A percentile compares a stretch with the other conserved stretches of the same genome.
Conservation (phyloP, 2,797 vertebrate species). For the Ambastaia sidthimunki region DNA sequence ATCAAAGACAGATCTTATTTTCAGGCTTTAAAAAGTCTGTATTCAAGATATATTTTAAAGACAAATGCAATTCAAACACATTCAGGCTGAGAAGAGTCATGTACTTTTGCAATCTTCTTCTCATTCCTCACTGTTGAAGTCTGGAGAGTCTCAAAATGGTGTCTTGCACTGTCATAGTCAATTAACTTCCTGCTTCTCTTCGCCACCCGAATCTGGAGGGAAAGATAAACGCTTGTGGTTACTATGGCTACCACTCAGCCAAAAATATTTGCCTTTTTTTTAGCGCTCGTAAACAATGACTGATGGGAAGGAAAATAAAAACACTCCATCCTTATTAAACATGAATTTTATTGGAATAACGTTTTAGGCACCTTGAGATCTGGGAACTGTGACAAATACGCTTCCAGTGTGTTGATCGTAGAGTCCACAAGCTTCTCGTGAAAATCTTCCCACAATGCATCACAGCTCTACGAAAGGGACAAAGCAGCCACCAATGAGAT, state of each 20-base stretch:
- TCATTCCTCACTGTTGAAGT: constrained; percentile 89
- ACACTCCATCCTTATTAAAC: background rate
- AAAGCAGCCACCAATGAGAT: constrained; percentile 1
- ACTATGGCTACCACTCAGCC: constrained; percentile 23
- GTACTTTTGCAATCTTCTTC: constrained; percentile 90
- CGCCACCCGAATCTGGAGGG: constrained; percentile 88
- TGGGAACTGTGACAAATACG: constrained; percentile 92
- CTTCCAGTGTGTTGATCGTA: constrained; percentile 89
- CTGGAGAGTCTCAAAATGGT: constrained; percentile 94
- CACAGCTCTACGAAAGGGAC: constrained; percentile 84
- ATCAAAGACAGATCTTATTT: background rate
- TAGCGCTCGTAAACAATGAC: background rate
- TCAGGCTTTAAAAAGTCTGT: background rate
- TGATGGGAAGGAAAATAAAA: background rate
- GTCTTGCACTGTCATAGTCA: constrained; percentile 95
- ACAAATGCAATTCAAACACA: background rate
- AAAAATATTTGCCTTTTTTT: background rate
- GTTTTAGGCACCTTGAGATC: constrained; percentile 88
- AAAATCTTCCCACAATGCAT: constrained; percentile 96
- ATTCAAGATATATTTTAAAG: background rate
- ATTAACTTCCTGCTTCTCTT: constrained; percentile 96
- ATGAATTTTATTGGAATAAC: background rate
- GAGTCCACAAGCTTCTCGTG: constrained; percentile 97
- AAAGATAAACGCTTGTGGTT: constrained; percentile 21
- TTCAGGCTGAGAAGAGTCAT: background rate